Evolutionary conservation across 2,797 vertebrate species (phyloP).

Genomic region (Threskiornis aethiopicus): DNA sequence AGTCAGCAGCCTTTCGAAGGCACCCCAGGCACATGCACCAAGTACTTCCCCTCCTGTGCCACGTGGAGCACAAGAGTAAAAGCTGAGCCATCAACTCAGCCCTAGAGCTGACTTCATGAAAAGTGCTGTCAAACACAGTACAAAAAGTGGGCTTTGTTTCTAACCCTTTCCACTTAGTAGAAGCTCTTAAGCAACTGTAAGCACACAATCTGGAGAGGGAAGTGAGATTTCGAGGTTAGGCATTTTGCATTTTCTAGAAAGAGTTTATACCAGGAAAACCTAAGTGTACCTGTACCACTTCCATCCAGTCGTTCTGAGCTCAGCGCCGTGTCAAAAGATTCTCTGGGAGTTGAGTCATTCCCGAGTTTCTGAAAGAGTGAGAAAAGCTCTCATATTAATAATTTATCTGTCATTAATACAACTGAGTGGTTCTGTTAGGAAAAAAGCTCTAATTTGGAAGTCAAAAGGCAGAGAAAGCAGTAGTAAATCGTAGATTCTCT

Average conservation of each 20-base stretch:
- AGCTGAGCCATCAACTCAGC: not conserved
- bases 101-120: not conserved
- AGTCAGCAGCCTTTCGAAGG: not conserved
- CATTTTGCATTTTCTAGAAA: not conserved
- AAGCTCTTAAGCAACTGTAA: not conserved
- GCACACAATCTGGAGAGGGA: not conserved
- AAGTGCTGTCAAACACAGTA: not conserved
- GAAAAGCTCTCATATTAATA: not conserved
- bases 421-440: not conserved
- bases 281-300: conserved; percentile 80
- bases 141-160: not conserved
- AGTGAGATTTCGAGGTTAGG: not conserved
- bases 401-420: not conserved
- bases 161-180: not conserved
- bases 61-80: not conserved
- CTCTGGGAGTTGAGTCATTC: conserved; percentile 69
- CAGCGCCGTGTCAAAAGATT: conserved; percentile 66
- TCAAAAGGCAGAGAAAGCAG: not conserved
- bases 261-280: not conserved
- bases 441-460: not conserved
- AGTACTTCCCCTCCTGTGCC: not conserved
- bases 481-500: not conserved
- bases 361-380: conserved; percentile 76
- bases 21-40: fast-evolving
- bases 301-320: conserved; percentile 84